Percentiles rank a stretch among this genome's conserved stretches.
Evolutionary conservation across 2,113 vertebrate genomes (phyloP).

Genomic region (Apteryx owenii): DNA sequence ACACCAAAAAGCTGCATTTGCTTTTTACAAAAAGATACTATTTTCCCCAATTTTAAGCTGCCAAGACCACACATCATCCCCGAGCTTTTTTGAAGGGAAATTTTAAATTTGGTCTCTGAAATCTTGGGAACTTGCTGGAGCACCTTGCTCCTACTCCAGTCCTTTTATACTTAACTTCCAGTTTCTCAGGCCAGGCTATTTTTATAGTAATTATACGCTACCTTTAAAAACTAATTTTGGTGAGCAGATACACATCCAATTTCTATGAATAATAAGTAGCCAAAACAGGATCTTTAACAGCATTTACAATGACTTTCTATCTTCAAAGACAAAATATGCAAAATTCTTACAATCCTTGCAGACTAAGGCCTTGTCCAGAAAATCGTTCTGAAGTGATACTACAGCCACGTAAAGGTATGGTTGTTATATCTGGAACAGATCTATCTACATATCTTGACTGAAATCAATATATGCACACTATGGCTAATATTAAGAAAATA

Average conservation of each 20-base stretch:
- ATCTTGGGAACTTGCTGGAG: neutral
- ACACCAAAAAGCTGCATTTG: neutral
- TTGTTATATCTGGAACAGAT: neutral
- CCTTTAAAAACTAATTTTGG: neutral
- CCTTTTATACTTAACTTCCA: neutral
- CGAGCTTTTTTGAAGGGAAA: neutral
- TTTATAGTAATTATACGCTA: accelerated
- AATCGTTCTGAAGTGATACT: neutral
- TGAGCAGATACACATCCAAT: neutral
- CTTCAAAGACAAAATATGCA: neutral
- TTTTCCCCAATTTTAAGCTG: neutral
- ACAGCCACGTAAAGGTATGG: too few relatives aligned
- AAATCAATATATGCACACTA: neutral
- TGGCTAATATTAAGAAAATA: neutral
- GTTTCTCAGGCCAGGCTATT: neutral
- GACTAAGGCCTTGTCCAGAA: neutral
- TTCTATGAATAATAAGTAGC: neutral
- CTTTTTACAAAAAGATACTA: neutral
- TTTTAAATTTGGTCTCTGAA: neutral
- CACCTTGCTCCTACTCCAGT: neutral
- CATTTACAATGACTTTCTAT: neutral
- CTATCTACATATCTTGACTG: neutral
- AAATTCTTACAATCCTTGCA: neutral
- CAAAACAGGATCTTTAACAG: neutral
- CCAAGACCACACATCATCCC: neutral